Evolutionary conservation across 2,888 invertebrate species (phyloP).

Genomic region (Heliconius erato): DNA sequence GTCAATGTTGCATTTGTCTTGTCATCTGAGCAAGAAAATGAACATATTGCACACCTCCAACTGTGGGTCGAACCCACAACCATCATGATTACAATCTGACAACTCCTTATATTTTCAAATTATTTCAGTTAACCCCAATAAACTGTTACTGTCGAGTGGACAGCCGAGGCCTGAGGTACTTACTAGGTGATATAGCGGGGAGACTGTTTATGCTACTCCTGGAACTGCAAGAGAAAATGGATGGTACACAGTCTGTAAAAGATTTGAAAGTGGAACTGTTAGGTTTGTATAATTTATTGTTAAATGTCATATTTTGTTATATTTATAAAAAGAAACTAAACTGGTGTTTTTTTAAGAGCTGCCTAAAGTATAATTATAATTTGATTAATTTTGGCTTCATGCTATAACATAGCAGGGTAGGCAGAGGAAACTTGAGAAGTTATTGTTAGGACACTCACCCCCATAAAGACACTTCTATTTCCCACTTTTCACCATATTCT

Average conservation of each 20-base stretch:
- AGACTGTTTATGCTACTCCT: constrained; percentile 97
- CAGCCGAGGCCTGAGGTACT: constrained; percentile 94
- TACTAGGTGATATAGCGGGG: constrained; percentile 97
- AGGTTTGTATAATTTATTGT: constrained; percentile 78
- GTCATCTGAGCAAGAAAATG: no score
- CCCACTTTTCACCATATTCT: not conserved
- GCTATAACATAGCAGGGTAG: no score
- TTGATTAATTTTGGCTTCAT: no score
- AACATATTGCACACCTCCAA: no score
- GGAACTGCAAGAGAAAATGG: constrained; percentile 92
- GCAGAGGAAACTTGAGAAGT: not conserved
- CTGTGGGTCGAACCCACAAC: no score
- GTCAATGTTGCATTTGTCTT: no score
- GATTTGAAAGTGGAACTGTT: constrained; percentile 97
- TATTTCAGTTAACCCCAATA: constrained; percentile 93
- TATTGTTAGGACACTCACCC: not conserved
- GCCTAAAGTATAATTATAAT: no score
- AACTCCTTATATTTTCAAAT: not conserved
- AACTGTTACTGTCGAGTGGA: constrained; percentile 98
- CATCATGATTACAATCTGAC: no score
- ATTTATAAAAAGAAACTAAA: no score
- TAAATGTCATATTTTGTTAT: not conserved
- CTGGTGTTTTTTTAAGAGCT: no score
- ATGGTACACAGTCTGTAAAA: constrained; percentile 92
- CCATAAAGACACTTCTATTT: not conserved